Conservation (phyloP, 2,797 vertebrate genomes). For the Scarus forsteni region DNA sequence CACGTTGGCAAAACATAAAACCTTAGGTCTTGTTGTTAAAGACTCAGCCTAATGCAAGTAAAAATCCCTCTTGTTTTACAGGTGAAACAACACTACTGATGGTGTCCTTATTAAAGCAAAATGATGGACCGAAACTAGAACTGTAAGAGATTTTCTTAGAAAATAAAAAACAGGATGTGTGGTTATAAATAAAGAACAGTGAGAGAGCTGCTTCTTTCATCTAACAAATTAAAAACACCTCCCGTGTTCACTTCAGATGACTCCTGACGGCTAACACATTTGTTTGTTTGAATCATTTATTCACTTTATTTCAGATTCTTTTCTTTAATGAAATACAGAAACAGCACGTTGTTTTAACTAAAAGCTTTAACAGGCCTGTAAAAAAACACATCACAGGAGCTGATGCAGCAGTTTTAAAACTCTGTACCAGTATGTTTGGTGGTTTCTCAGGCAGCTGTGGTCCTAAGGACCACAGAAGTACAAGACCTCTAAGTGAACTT, state of each 20-base stretch:
- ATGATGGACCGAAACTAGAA: slow-evolving; percentile 11
- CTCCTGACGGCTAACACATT: not conserved
- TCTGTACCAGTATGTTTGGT: no score
- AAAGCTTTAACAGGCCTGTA: no score
- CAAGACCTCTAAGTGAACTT: not conserved
- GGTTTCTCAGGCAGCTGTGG: no score
- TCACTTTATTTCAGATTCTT: not conserved
- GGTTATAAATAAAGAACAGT: slow-evolving; percentile 3
- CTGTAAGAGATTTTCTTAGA: slow-evolving; percentile 17
- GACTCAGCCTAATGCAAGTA: not conserved
- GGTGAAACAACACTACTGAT: not conserved
- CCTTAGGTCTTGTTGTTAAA: not conserved
- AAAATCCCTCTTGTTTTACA: not conserved
- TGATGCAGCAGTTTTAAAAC: no score
- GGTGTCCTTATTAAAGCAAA: slow-evolving; percentile 8
- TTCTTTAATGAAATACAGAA: no score
- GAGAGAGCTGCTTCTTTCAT: not conserved
- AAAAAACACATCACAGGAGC: no score
- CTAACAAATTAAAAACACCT: not conserved
- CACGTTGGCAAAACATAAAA: not conserved
- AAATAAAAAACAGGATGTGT: slow-evolving; percentile 24
- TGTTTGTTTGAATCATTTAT: not conserved
- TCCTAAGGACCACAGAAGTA: no score
- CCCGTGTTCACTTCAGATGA: not conserved
- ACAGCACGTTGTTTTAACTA: no score